Percentiles rank a stretch among this genome's conserved stretches.
phyloP scores from a whole-genome alignment of 2,888 invertebrate genomes.

The Drosophila siamana region DNA sequence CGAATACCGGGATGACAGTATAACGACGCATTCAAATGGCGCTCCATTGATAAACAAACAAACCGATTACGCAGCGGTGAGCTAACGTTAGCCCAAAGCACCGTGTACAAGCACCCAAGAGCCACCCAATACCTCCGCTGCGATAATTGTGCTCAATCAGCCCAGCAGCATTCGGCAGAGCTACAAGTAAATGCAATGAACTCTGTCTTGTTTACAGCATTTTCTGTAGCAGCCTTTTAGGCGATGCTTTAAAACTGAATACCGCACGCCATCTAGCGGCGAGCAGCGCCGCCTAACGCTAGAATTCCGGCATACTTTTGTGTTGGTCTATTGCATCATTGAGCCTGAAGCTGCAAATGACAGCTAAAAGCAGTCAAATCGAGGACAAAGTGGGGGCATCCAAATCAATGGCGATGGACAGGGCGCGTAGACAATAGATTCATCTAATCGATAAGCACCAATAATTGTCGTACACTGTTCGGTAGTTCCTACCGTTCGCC shows the following conservation, averaged over 20 bases:
- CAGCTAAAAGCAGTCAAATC: conserved; percentile 40
- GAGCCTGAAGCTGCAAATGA: conserved; percentile 48
- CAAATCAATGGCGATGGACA: too few relatives aligned
- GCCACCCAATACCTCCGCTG: conserved; percentile 45
- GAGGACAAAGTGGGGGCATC: not conserved
- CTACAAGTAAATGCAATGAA: conserved; percentile 63
- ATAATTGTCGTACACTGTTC: conserved; percentile 33
- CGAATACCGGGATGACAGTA: conserved; percentile 60
- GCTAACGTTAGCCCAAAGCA: conserved; percentile 26
- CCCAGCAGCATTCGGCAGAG: conserved; percentile 24
- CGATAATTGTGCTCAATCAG: conserved; percentile 69
- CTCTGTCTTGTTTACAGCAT: conserved; percentile 22
- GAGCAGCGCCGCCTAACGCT: not conserved
- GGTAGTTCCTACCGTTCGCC: not conserved
- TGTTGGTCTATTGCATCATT: conserved; percentile 48
- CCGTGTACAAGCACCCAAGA: not conserved
- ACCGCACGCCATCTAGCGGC: conserved; percentile 25
- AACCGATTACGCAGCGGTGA: conserved; percentile 78
- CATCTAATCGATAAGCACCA: conserved; percentile 55
- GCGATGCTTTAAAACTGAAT: conserved; percentile 30
- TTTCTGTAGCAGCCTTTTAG: conserved; percentile 57
- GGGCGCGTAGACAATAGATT: conserved; percentile 42
- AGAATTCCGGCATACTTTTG: conserved; percentile 23
- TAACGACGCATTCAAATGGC: conserved; percentile 73
- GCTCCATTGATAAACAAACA: conserved; percentile 69